phyloP scores from a whole-genome alignment of 2,888 invertebrate genomes.

The Chironomus riparius region DNA sequence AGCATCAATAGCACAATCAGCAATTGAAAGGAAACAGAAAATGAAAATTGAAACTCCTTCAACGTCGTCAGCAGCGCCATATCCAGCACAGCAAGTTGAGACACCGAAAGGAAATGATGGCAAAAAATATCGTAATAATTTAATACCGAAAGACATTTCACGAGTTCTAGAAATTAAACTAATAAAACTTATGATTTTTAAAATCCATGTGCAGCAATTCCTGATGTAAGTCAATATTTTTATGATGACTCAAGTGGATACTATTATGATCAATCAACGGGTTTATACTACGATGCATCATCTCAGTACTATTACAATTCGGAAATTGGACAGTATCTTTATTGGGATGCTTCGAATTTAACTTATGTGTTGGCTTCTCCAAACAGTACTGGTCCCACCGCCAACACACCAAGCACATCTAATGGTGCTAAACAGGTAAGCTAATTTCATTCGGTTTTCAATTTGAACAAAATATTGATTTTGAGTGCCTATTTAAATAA shows the following conservation, averaged over 20 bases:
- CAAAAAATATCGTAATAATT: conserved; percentile 51
- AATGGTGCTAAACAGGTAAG: conserved; percentile 28
- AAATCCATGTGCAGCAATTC: conserved; percentile 45
- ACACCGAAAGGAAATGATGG: conserved; percentile 55
- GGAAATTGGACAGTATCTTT: conserved; percentile 81
- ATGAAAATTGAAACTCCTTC: conserved; percentile 3
- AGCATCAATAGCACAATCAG: conserved; percentile 82
- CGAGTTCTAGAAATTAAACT: conserved; percentile 8
- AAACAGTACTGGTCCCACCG: conserved; percentile 31
- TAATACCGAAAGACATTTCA: not conserved
- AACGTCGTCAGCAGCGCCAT: too few relatives aligned
- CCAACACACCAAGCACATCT: conserved; percentile 37
- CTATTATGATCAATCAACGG: conserved; percentile 88
- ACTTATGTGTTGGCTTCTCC: conserved; percentile 51
- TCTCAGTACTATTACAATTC: conserved; percentile 96
- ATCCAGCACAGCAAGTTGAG: conserved; percentile 33
- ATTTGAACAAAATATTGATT: too few relatives aligned
- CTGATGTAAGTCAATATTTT: conserved; percentile 85
- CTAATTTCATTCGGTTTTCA: not conserved
- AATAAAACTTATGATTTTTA: conserved; percentile 18
- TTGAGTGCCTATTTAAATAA: too few relatives aligned
- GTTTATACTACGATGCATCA: conserved; percentile 91
- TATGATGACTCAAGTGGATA: conserved; percentile 94
- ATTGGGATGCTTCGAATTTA: conserved; percentile 76
- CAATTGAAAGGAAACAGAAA: conserved; percentile 49